These are phyloP conservation scores for Pangasius djambal DNA, from an alignment of 2,797 vertebrate species.

Conservation along the genomic window DNA sequence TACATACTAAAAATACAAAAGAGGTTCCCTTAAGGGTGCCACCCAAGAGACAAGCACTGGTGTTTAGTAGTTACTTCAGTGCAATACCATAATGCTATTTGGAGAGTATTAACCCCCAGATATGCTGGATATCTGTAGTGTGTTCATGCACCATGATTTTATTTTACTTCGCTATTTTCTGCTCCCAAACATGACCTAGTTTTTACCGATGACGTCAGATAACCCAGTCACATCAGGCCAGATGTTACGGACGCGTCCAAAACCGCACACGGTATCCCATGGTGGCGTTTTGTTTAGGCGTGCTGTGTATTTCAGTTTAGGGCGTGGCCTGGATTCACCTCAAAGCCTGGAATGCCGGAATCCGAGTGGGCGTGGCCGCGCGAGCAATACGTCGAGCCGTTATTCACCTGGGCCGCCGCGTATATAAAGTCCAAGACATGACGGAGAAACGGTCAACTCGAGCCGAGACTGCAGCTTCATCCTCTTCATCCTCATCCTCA, in stretches of 20 bases:
- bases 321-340: constrained; percentile 29
- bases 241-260: constrained; percentile 24
- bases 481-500: not conserved
- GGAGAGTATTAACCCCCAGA: not conserved
- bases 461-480: not conserved
- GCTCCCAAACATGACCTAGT: constrained; percentile 14
- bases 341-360: not conserved
- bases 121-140: not conserved
- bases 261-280: constrained; percentile 3
- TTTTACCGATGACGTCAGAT: constrained; percentile 8
- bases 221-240: constrained; percentile 14
- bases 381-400: constrained; percentile 16
- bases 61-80: not conserved
- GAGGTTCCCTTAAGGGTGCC: constrained; percentile 9
- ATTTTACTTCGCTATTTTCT: not conserved
- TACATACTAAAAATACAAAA: constrained; percentile 1
- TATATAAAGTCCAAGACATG: constrained; percentile 34
- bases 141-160: not conserved
- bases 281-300: constrained; percentile 23
- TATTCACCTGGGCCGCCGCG: constrained; percentile 24
- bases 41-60: not conserved
- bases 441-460: not conserved
- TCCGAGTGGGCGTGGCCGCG: constrained; percentile 41
- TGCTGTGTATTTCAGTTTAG: not conserved
- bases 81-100: not conserved